Base-by-base conservation (phyloP, 2,888 invertebrate genomes). In the Caenorhabditis sp. region DNA sequence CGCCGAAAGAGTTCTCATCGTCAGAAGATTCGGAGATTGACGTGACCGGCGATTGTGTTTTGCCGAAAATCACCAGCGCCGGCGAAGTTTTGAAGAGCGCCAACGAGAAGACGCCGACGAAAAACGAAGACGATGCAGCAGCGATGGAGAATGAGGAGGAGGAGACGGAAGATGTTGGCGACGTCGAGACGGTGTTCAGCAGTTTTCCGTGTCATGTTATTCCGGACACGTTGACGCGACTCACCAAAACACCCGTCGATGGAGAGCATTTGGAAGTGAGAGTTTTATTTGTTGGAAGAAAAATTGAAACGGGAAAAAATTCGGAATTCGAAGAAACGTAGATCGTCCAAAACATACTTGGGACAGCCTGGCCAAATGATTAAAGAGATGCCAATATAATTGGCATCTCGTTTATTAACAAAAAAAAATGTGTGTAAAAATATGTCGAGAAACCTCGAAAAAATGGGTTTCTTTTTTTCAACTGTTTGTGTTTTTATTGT, bases 181-280 rank as follows among this genome's bases (percentile, higher is more conserved):
- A 31, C 0, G n/a, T 19, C 19, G 73, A 73, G n/a, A 24, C 14
- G 6, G 57, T 73, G 8, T 66, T 53, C 60, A 66, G 66, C 10
- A 66, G 66, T 53, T 73, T 73, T 51, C 73, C 73, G 5, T 69
- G 73, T 57, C 65, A 73, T 57, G 60, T 73, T 10, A 69, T 73
- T 19, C 73, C 73, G 0, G 73, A 73, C 12, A 66, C 69, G 1
- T 50, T 73, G 6, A 17, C 53, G 1, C 19, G 73, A 43, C 36
- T 73, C 59, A 73, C 73, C 8, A 57, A 66, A 54, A 73, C 73
- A 21, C 68, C 68, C 8, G 66, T 69, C 21, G 69, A 69, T 14
- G 73, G 73, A 21, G 73, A 73, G 36, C 51, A 69, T 37, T 62
- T 73, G 0, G 36, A 64, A 8, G 72, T 72, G 1, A 37, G 50